Evolutionary conservation across 2,888 invertebrate genomes (phyloP).

Genomic region (Clusia tigrina): DNA sequence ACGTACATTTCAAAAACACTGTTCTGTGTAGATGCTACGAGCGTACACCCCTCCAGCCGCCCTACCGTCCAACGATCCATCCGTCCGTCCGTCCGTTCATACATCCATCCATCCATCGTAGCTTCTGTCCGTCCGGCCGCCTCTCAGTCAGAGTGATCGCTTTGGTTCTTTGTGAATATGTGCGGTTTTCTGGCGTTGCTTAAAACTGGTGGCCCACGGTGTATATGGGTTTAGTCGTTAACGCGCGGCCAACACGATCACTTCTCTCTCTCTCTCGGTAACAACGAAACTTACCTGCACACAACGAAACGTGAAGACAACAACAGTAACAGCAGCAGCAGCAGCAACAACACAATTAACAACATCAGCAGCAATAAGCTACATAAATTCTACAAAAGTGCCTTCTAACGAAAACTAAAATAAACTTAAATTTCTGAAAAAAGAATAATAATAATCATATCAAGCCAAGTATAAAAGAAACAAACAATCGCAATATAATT

Average conservation of each 20-base stretch:
- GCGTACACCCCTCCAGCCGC: background rate
- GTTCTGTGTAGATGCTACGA: background rate
- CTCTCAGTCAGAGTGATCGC: background rate
- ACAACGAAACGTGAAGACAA: background rate
- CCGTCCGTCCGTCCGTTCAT: background rate
- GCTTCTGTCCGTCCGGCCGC: conserved; percentile 5
- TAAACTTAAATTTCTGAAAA: background rate
- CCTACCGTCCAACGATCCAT: background rate
- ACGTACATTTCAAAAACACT: background rate
- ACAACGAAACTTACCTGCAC: background rate
- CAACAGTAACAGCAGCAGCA: background rate
- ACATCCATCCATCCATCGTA: background rate
- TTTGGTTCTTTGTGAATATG: background rate
- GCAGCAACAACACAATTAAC: background rate
- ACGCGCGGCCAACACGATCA: conserved; percentile 63
- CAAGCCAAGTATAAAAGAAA: background rate
- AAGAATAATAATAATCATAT: background rate
- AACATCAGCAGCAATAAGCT: background rate
- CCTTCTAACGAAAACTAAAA: background rate
- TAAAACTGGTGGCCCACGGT: conserved; percentile 60
- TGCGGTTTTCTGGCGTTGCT: conserved; percentile 38
- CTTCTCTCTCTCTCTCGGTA: no score
- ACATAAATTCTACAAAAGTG: background rate
- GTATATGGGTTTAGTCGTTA: conserved; percentile 62
- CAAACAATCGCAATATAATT: background rate